These are phyloP conservation scores for Epinephelus fuscoguttatus DNA, from an alignment of 2,113 vertebrate species.

Conservation along the genomic window DNA sequence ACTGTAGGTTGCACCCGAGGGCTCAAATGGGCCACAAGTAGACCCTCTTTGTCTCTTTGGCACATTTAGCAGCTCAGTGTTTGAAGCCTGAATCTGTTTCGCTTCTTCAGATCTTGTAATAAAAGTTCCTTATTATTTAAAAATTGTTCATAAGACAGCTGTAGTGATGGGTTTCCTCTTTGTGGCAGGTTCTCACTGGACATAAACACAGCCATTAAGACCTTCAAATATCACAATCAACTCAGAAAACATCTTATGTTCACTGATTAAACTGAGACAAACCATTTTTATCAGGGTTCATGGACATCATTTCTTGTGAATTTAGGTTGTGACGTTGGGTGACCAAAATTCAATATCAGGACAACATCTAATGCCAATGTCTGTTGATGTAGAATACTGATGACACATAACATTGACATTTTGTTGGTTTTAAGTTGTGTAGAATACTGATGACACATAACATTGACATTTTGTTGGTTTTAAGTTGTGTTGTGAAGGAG, in stretches of 20 bases:
- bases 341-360: too few relatives aligned
- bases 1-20: neutral
- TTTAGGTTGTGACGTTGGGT: too few relatives aligned
- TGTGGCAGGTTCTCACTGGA: neutral
- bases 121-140: neutral
- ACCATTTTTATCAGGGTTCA: neutral
- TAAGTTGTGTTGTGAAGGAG: too few relatives aligned
- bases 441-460: too few relatives aligned
- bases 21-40: neutral
- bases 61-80: neutral
- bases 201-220: neutral
- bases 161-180: neutral
- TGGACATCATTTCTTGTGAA: neutral
- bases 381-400: too few relatives aligned
- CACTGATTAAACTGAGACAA: too few relatives aligned
- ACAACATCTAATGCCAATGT: too few relatives aligned
- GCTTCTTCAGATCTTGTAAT: neutral
- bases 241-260: neutral
- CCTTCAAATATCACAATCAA: neutral
- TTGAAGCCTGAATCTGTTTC: neutral
- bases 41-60: neutral
- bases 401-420: too few relatives aligned
- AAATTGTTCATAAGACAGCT: neutral
- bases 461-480: too few relatives aligned
- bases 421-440: too few relatives aligned